Conservation (phyloP, 2,113 vertebrate species). For the Spilogale gracilis region DNA sequence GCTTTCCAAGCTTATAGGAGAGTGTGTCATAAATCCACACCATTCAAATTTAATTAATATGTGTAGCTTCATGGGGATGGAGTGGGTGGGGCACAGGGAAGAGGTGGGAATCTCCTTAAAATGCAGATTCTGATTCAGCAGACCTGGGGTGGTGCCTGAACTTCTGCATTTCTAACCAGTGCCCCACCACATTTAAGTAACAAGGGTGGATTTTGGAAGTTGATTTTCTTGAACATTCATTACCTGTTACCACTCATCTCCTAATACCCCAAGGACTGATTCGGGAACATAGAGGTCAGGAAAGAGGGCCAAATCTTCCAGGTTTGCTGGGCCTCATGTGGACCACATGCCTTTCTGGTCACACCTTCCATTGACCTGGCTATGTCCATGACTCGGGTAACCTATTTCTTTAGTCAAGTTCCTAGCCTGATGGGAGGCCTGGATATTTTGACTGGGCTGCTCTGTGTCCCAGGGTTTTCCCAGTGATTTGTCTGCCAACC, state of each 20-base stretch:
- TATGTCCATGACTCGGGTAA: not conserved
- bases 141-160: not conserved
- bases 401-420: not conserved
- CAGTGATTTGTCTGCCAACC: not conserved
- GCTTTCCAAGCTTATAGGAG: not conserved
- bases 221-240: not conserved
- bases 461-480: not conserved
- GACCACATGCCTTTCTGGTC: not conserved
- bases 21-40: not conserved
- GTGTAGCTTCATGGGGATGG: not conserved
- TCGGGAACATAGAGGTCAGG: not conserved
- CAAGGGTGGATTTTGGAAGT: not conserved
- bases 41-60: not conserved
- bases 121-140: not conserved
- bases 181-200: not conserved
- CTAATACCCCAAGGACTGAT: not conserved
- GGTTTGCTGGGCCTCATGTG: not conserved
- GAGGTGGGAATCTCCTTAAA: not conserved
- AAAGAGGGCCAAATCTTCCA: not conserved
- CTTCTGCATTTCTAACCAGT: not conserved
- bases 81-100: not conserved
- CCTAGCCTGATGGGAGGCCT: not conserved
- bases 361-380: not conserved
- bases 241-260: not conserved
- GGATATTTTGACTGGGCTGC: not conserved